These are phyloP conservation scores for Drosophila tristis DNA, from an alignment of 1,140 invertebrate species.

Conservation along the genomic window DNA sequence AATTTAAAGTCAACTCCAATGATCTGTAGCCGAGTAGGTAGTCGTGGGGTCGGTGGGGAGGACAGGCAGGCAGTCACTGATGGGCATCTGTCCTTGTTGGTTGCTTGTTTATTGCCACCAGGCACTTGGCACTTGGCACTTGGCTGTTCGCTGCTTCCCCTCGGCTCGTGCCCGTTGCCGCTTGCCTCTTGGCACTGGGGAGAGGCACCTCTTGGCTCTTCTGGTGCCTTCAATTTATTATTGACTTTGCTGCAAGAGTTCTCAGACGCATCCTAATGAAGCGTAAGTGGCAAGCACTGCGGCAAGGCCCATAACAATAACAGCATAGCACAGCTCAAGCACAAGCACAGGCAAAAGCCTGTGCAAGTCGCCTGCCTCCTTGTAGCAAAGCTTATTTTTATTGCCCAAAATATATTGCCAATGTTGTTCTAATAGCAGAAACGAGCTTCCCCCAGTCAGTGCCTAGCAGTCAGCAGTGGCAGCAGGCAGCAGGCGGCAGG, in stretches of 20 bases:
- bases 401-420: constrained; percentile 79
- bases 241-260: constrained; percentile 74
- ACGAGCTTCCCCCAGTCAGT: constrained; percentile 55
- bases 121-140: constrained; percentile 48
- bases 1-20: constrained; percentile 60
- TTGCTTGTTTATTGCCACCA: constrained; percentile 64
- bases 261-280: constrained; percentile 80
- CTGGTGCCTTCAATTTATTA: constrained; percentile 71
- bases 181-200: constrained; percentile 4
- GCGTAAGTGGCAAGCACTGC: constrained; percentile 76
- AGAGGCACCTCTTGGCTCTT: background rate
- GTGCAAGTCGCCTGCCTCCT: constrained; percentile 20
- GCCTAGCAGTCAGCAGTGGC: background rate
- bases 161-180: background rate
- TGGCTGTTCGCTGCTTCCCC: constrained; percentile 22
- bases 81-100: constrained; percentile 51
- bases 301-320: constrained; percentile 69
- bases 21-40: constrained; percentile 36
- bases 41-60: background rate
- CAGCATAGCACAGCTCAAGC: constrained; percentile 27
- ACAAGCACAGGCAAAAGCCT: constrained; percentile 21
- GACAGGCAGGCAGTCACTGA: constrained; percentile 19
- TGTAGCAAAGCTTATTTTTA: constrained; percentile 80
- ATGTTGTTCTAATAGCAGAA: constrained; percentile 82
- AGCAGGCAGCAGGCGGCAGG: too few species aligned